phyloP scores from a whole-genome alignment of 2,888 invertebrate species.

The Lamellibrachia columna region DNA sequence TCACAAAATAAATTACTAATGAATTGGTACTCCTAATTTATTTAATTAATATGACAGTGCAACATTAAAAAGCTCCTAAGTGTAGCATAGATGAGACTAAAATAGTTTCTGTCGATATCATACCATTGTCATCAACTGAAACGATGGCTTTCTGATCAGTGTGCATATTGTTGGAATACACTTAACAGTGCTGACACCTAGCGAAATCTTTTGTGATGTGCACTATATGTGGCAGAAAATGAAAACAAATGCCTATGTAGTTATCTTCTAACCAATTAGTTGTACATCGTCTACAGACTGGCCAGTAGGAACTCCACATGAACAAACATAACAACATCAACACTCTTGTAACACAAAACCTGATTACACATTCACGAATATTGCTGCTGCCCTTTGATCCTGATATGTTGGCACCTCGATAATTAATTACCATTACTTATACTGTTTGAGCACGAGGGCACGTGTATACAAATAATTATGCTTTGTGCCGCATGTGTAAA shows the following conservation, averaged over 20 bases:
- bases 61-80: neutral
- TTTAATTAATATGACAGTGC: neutral
- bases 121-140: neutral
- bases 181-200: neutral
- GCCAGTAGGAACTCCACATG: neutral
- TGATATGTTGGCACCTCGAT: neutral
- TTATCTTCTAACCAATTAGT: neutral
- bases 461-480: too few relatives aligned
- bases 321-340: neutral
- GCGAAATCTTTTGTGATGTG: neutral
- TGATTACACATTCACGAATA: neutral
- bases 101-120: neutral
- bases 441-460: neutral
- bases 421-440: neutral
- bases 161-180: neutral
- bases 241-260: neutral
- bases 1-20: neutral
- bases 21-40: neutral
- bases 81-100: neutral
- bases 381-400: neutral
- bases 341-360: neutral
- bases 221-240: neutral
- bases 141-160: neutral
- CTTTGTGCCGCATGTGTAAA: too few relatives aligned
- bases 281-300: neutral